These are phyloP conservation scores for Adoxophyes honmai DNA, from an alignment of 1,140 invertebrate species.

Conservation along the genomic window DNA sequence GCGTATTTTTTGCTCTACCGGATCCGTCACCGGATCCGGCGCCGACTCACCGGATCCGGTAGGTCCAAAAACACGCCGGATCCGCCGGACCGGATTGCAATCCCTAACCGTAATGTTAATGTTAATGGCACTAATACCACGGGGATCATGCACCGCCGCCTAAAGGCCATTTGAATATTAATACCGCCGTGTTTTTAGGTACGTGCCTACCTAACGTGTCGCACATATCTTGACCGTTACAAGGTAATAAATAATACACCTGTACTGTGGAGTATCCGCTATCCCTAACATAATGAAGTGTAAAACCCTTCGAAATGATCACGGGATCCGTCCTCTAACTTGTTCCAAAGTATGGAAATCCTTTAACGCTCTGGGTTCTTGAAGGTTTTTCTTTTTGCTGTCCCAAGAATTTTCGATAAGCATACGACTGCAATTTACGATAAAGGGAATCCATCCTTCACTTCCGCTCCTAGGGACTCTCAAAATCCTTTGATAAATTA, in stretches of 20 bases:
- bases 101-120: no score
- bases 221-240: conserved; percentile 51
- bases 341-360: conserved; percentile 14
- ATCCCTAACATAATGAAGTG: not conserved
- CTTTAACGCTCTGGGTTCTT: conserved; percentile 1
- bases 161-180: conserved; percentile 70
- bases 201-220: conserved; percentile 33
- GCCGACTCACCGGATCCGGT: no score
- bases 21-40: no score
- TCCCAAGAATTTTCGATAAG: conserved; percentile 31
- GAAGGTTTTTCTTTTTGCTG: conserved; percentile 23
- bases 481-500: conserved; percentile 74
- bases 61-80: no score
- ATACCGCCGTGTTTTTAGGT: conserved; percentile 49
- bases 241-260: conserved; percentile 40
- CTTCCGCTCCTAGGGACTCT: conserved; percentile 48
- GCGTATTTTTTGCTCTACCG: no score
- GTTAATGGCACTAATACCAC: conserved; percentile 56
- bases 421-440: conserved; percentile 52
- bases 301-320: not conserved
- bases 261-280: not conserved
- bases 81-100: no score
- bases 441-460: conserved; percentile 58
- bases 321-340: conserved; percentile 1
- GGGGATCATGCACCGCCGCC: conserved; percentile 48